phyloP scores from a whole-genome alignment of 2,797 vertebrate genomes.

The Dermochelys coriacea region DNA sequence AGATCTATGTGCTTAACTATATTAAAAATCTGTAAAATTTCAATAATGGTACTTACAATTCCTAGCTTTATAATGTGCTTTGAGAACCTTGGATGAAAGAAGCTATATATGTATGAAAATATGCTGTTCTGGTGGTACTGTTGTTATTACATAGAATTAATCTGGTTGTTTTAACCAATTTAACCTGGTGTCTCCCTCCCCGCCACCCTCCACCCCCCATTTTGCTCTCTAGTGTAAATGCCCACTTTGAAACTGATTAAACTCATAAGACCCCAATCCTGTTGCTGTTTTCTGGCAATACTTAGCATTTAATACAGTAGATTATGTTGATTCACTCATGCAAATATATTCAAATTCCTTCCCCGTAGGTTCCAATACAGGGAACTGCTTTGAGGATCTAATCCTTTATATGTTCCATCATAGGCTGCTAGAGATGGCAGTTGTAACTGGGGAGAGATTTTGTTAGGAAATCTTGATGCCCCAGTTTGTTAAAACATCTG shows the following conservation, averaged over 20 bases:
- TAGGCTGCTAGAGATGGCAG: background rate
- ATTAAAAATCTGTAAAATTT: background rate
- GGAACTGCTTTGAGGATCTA: background rate
- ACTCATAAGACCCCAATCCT: background rate
- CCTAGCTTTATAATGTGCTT: background rate
- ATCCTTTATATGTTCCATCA: fast-evolving
- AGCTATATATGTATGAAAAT: background rate
- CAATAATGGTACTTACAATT: background rate
- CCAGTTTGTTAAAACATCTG: background rate
- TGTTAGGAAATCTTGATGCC: background rate
- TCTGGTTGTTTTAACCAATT: background rate
- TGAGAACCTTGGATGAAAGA: background rate
- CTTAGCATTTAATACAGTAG: fast-evolving
- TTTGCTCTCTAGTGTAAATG: background rate
- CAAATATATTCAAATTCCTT: background rate
- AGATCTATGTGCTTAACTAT: background rate
- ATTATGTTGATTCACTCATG: fast-evolving
- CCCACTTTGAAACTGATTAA: background rate
- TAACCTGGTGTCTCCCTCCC: background rate
- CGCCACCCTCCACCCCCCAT: background rate
- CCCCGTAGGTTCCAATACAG: fast-evolving
- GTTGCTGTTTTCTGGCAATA: fast-evolving
- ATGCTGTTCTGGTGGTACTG: fast-evolving
- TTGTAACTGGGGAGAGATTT: background rate
- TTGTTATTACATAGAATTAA: background rate